Percentiles rank a stretch among this genome's conserved stretches.
phyloP scores from a whole-genome alignment of 2,113 vertebrate species.

The Ariopsis seemanni region DNA sequence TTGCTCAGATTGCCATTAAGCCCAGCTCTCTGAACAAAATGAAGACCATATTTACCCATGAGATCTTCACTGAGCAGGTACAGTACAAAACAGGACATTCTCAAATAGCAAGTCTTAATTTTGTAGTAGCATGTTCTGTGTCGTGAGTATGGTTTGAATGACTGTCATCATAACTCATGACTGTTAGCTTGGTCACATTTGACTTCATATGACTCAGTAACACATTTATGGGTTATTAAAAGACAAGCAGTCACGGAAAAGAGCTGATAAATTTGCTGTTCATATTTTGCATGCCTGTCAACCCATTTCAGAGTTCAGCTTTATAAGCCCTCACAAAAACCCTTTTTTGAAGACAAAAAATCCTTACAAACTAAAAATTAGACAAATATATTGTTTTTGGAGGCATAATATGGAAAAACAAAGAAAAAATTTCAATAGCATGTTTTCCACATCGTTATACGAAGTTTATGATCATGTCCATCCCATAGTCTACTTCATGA shows the following conservation, averaged over 20 bases:
- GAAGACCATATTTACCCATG: constrained; percentile 99
- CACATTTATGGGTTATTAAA: not conserved
- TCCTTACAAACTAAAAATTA: too few relatives aligned
- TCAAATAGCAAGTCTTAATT: not conserved
- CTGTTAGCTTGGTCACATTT: not conserved
- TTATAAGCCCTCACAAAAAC: too few relatives aligned
- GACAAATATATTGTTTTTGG: too few relatives aligned
- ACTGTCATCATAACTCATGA: not conserved
- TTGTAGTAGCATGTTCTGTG: not conserved
- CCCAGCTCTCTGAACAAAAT: constrained; percentile 96
- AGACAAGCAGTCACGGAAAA: not conserved
- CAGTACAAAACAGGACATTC: constrained; percentile 6
- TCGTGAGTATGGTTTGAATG: not conserved
- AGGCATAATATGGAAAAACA: too few relatives aligned
- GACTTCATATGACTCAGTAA: not conserved
- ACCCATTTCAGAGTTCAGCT: too few relatives aligned
- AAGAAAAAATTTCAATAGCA: too few relatives aligned
- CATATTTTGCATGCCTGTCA: too few relatives aligned
- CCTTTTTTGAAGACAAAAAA: too few relatives aligned
- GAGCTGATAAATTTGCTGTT: not conserved
- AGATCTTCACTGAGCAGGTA: constrained; percentile 99
- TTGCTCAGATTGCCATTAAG: constrained; percentile 93
- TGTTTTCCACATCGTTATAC: too few relatives aligned
- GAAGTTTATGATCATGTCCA: too few relatives aligned
- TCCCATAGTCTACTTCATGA: too few relatives aligned